These are phyloP conservation scores for Forbesichthys agassizii DNA, from an alignment of 2,113 vertebrate genomes.

Conservation along the genomic window DNA sequence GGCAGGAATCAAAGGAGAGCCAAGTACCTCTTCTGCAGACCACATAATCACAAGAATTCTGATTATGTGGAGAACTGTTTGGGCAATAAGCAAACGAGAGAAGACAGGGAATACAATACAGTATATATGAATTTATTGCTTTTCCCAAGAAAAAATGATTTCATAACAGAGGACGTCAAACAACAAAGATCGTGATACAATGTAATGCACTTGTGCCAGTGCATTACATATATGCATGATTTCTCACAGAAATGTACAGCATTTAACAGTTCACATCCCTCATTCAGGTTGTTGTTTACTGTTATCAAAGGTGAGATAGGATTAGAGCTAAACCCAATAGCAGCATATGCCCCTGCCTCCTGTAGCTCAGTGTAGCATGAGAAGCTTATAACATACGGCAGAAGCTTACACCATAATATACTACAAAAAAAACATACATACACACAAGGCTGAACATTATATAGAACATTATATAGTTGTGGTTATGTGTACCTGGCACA, in stretches of 20 bases:
- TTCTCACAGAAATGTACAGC: neutral
- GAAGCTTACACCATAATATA: constrained; percentile 27
- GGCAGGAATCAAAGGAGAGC: constrained; percentile 9
- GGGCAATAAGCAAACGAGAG: too few relatives aligned
- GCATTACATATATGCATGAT: neutral
- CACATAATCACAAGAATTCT: neutral
- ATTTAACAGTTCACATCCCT: too few relatives aligned
- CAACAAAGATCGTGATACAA: neutral
- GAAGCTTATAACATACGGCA: constrained; percentile 31
- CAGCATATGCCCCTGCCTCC: constrained; percentile 51
- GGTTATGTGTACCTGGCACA: too few relatives aligned
- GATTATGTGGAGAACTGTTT: too few relatives aligned
- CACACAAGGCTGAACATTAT: too few relatives aligned
- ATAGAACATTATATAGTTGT: too few relatives aligned
- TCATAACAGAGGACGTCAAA: neutral
- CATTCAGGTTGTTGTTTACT: constrained; percentile 10
- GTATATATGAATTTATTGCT: neutral
- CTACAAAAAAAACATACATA: too few relatives aligned
- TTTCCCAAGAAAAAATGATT: neutral
- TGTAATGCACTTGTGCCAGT: neutral
- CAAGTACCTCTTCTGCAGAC: constrained; percentile 23
- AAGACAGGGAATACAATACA: neutral
- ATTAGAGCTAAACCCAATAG: constrained; percentile 64
- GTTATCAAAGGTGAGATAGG: constrained; percentile 51
- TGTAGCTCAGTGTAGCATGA: constrained; percentile 47